These are phyloP conservation scores for Oncorhynchus masou DNA, from an alignment of 2,113 vertebrate genomes.

Conservation along the genomic window DNA sequence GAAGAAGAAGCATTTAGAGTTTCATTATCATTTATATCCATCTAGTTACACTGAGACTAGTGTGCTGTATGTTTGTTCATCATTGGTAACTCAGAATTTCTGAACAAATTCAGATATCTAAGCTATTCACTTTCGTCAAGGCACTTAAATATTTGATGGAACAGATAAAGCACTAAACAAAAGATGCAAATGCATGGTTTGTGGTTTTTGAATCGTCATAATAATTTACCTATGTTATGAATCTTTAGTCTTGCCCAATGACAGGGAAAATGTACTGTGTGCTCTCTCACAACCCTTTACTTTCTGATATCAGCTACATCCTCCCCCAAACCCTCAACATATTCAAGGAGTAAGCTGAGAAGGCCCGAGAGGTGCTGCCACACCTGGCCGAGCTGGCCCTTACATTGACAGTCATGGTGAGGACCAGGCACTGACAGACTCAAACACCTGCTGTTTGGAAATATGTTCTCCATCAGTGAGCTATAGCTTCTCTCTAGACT, in stretches of 20 bases:
- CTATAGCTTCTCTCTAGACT: slow-evolving; percentile 69
- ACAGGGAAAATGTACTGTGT: neutral
- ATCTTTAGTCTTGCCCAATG: neutral
- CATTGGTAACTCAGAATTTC: slow-evolving; percentile 46
- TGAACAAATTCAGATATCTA: slow-evolving; percentile 64
- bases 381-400: slow-evolving; percentile 72
- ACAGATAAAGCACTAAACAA: neutral
- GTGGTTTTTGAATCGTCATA: neutral
- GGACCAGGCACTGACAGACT: slow-evolving; percentile 73
- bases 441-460: slow-evolving; percentile 78
- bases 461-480: slow-evolving; percentile 80
- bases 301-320: slow-evolving; percentile 37
- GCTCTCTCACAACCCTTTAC: neutral
- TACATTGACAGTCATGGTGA: slow-evolving; percentile 72
- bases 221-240: neutral
- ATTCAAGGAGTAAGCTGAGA: slow-evolving; percentile 68
- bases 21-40: slow-evolving; percentile 57
- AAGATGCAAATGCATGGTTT: no score
- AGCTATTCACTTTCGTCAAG: slow-evolving; percentile 30
- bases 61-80: slow-evolving; percentile 1
- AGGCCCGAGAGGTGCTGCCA: slow-evolving; percentile 59
- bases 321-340: slow-evolving; percentile 47
- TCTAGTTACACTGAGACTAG: slow-evolving; percentile 34
- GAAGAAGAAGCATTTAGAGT: slow-evolving; percentile 49
- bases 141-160: slow-evolving; percentile 38